phyloP scores from a whole-genome alignment of 2,888 invertebrate species.

The Fragum whitleyi region DNA sequence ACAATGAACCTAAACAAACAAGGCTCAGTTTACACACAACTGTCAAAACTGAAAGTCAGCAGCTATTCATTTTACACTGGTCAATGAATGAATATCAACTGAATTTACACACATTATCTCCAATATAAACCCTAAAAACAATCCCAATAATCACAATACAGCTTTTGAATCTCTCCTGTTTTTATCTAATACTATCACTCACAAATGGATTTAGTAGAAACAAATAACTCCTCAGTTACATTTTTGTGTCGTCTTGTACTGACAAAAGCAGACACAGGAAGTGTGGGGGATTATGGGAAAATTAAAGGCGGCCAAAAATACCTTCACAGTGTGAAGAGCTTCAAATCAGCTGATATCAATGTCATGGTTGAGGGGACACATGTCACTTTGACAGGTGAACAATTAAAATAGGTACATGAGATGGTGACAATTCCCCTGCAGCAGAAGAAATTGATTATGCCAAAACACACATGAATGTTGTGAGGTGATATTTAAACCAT shows the following conservation, averaged over 20 bases:
- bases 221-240: not conserved
- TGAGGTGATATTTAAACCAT: too few relatives aligned
- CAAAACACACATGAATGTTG: too few relatives aligned
- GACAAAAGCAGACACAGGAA: conserved; percentile 47
- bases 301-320: conserved; percentile 37
- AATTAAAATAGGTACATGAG: conserved; percentile 1
- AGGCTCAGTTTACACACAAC: conserved; percentile 9
- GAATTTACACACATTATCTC: too few relatives aligned
- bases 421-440: not conserved
- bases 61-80: conserved; percentile 6
- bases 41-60: conserved; percentile 7
- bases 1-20: not conserved
- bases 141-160: too few relatives aligned
- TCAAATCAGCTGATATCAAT: conserved; percentile 54
- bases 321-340: conserved; percentile 56
- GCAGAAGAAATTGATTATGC: not conserved
- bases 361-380: conserved; percentile 14
- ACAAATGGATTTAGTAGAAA: conserved; percentile 8
- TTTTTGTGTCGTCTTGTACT: conserved; percentile 6
- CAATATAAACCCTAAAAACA: too few relatives aligned
- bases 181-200: conserved; percentile 11
- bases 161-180: not conserved
- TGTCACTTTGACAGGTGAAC: conserved; percentile 14
- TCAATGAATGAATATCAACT: not conserved
- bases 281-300: conserved; percentile 55